Conservation (phyloP, 2,797 vertebrate genomes). For the Chelidonichthys spinosus region DNA sequence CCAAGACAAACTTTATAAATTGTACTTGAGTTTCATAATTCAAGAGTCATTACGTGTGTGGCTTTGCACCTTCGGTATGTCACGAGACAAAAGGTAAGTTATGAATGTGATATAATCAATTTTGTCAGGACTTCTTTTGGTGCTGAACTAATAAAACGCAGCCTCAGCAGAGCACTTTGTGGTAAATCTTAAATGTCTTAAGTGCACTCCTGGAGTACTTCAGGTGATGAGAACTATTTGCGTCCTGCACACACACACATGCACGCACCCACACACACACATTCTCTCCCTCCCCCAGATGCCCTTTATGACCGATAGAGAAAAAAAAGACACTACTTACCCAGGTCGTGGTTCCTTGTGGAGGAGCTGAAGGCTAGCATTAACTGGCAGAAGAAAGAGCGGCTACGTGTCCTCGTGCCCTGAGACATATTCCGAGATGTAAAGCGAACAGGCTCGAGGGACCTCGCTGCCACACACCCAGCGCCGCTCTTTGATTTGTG, state of each 20-base stretch:
- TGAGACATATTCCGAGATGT: slow-evolving; percentile 67
- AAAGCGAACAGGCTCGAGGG: slow-evolving; percentile 55
- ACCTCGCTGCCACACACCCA: slow-evolving; percentile 47
- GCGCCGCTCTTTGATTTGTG: slow-evolving; percentile 68
- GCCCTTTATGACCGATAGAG: slow-evolving; percentile 38
- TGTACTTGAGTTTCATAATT: slow-evolving; percentile 5
- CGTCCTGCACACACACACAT: background rate
- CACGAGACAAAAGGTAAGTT: slow-evolving; percentile 54
- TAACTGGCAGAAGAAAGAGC: slow-evolving; percentile 52
- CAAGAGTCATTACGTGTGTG: background rate
- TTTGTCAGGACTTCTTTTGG: slow-evolving; percentile 14
- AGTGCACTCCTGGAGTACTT: slow-evolving; percentile 26
- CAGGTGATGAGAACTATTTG: slow-evolving; percentile 40
- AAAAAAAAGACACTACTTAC: slow-evolving; percentile 54
- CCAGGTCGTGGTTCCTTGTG: slow-evolving; percentile 31
- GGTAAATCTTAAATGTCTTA: slow-evolving; percentile 15
- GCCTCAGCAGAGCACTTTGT: slow-evolving; percentile 19
- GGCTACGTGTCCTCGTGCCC: slow-evolving; percentile 32
- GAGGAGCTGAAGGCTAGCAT: slow-evolving; percentile 51
- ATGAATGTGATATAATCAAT: slow-evolving; percentile 10
- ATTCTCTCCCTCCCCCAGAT: slow-evolving; percentile 1
- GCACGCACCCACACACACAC: background rate
- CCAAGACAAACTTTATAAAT: background rate
- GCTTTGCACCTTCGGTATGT: background rate
- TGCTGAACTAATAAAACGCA: slow-evolving; percentile 23